Conservation (phyloP, 2,888 invertebrate genomes). For the Eristalis tenax region DNA sequence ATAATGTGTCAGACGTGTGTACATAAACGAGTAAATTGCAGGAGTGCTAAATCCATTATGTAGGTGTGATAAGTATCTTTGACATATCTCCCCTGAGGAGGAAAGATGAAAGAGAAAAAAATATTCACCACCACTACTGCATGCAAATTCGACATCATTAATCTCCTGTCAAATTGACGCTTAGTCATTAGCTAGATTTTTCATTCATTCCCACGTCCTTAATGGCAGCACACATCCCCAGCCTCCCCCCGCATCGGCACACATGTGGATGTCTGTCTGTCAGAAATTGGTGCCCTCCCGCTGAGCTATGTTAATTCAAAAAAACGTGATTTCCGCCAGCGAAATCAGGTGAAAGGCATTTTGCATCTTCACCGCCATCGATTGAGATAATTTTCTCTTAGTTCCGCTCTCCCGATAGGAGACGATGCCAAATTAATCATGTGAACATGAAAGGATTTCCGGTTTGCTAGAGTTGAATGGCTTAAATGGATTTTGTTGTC, state of each 20-base stretch:
- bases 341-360: neutral
- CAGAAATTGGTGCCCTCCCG: neutral
- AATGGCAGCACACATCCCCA: neutral
- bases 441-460: constrained; percentile 52
- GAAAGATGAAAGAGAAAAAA: constrained; percentile 9
- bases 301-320: constrained; percentile 12
- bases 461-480: constrained; percentile 36
- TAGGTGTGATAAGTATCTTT: constrained; percentile 24
- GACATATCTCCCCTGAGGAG: neutral
- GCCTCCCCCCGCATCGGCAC: neutral
- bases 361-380: neutral
- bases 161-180: constrained; percentile 46
- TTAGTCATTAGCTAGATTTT: constrained; percentile 45
- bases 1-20: neutral
- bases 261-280: constrained; percentile 10
- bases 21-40: neutral
- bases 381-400: constrained; percentile 6
- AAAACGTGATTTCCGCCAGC: constrained; percentile 27
- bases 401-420: neutral
- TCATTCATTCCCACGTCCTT: constrained; percentile 26
- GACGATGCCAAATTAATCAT: constrained; percentile 37
- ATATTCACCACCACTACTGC: constrained; percentile 7
- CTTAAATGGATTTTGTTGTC: constrained; percentile 43
- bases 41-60: constrained; percentile 5
- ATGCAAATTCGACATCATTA: constrained; percentile 54